Conservation (phyloP, 2,888 invertebrate genomes). For the Clostera curtula region DNA sequence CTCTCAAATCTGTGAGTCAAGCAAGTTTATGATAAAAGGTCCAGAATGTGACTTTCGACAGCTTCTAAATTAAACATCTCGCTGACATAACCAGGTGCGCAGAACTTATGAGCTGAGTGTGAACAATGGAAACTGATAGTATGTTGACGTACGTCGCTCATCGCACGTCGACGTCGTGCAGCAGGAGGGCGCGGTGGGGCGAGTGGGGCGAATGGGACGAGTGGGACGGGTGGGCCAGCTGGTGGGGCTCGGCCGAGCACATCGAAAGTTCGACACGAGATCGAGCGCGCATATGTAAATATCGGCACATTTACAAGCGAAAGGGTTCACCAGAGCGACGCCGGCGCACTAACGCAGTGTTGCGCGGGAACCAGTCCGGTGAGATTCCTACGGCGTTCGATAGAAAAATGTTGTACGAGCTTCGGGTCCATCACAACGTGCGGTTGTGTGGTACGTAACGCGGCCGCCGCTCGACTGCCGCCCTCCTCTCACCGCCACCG, state of each 20-base stretch:
- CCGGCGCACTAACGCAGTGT: conserved; percentile 72
- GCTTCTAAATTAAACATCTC: too few species aligned
- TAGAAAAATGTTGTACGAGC: conserved; percentile 75
- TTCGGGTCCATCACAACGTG: conserved; percentile 59
- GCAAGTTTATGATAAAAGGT: too few species aligned
- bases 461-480: conserved; percentile 69
- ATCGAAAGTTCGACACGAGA: conserved; percentile 74
- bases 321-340: conserved; percentile 75
- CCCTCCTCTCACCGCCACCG: conserved; percentile 63
- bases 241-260: conserved; percentile 49
- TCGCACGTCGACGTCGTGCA: conserved; percentile 61
- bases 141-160: conserved; percentile 65
- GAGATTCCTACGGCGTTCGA: conserved; percentile 78
- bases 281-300: conserved; percentile 73
- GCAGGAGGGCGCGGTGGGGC: conserved; percentile 55
- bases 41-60: too few species aligned
- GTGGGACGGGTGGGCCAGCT: conserved; percentile 38
- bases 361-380: conserved; percentile 78
- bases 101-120: too few species aligned
- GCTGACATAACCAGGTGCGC: not conserved
- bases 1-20: too few species aligned
- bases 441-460: conserved; percentile 65
- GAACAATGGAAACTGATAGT: too few species aligned
- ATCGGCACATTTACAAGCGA: conserved; percentile 76
- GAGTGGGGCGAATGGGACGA: conserved; percentile 35